These are phyloP conservation scores for Heteromormyrus szaboi DNA, from an alignment of 2,797 vertebrate species.

Conservation along the genomic window DNA sequence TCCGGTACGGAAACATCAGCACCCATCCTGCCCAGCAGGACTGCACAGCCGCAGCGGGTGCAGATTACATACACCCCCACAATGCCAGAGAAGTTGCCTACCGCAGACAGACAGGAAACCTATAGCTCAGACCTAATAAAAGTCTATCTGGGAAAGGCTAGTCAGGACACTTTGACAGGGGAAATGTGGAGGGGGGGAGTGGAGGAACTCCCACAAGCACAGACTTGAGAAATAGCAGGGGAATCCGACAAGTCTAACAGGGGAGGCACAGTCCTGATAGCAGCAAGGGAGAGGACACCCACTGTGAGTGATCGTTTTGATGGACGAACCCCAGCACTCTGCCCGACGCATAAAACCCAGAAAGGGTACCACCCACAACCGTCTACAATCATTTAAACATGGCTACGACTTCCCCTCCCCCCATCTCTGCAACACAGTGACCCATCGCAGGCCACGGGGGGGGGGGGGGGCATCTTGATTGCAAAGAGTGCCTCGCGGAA, in stretches of 20 bases:
- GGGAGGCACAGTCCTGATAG: constrained; percentile 28
- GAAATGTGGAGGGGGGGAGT: neutral
- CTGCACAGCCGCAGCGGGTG: neutral
- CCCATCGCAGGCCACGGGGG: constrained; percentile 54
- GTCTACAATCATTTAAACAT: constrained; percentile 9
- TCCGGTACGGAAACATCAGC: neutral
- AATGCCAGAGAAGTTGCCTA: neutral
- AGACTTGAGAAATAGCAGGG: constrained; percentile 4
- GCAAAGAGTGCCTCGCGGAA: constrained; percentile 58
- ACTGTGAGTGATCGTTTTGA: constrained; percentile 46
- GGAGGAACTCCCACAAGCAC: neutral
- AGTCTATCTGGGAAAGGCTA: neutral
- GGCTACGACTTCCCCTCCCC: neutral
- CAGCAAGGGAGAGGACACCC: constrained; percentile 14
- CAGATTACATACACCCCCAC: neutral
- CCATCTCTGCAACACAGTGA: constrained; percentile 33
- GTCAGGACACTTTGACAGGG: neutral
- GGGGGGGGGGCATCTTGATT: constrained; percentile 45
- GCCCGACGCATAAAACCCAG: constrained; percentile 42
- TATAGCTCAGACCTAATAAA: constrained; percentile 10
- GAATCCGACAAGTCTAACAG: neutral
- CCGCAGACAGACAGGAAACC: constrained; percentile 9
- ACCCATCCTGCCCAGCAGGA: neutral
- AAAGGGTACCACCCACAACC: constrained; percentile 26
- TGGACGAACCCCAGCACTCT: constrained; percentile 36